Evolutionary conservation across 2,888 invertebrate species (phyloP).

Genomic region (Antitype chi): DNA sequence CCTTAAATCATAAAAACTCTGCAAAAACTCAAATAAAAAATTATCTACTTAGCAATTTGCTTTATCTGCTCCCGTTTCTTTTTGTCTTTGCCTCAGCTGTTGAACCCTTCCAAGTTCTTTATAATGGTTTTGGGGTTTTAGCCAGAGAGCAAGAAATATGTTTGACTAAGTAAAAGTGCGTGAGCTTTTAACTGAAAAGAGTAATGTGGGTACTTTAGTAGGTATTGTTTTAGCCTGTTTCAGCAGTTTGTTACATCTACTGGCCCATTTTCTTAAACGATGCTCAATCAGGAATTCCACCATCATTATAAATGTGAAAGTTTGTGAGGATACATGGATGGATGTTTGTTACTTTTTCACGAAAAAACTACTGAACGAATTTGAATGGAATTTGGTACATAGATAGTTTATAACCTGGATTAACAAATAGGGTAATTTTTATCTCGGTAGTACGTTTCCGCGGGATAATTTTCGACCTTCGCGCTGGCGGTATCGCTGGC

Average conservation of each 20-base stretch:
- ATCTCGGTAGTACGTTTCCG: too few species aligned
- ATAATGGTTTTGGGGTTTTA: conserved; percentile 71
- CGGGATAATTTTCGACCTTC: too few species aligned
- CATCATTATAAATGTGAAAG: too few species aligned
- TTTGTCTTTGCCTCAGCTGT: conserved; percentile 69
- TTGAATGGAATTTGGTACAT: too few species aligned
- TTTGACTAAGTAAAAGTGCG: conserved; percentile 61
- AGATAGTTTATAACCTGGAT: too few species aligned
- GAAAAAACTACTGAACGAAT: too few species aligned
- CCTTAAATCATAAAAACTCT: conserved; percentile 56
- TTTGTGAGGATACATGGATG: too few species aligned
- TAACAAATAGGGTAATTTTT: too few species aligned
- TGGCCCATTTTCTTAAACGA: conserved; percentile 7
- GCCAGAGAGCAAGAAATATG: conserved; percentile 65
- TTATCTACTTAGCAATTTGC: conserved; percentile 69
- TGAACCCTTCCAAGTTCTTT: conserved; percentile 71
- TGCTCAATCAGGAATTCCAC: not conserved
- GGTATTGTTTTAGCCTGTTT: conserved; percentile 25
- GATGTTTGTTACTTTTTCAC: too few species aligned
- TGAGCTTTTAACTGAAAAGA: conserved; percentile 54
- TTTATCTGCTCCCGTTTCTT: conserved; percentile 69
- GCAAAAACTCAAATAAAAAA: conserved; percentile 66
- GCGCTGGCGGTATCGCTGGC: too few species aligned
- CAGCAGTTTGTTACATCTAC: not conserved
- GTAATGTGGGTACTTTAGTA: conserved; percentile 42